Evolutionary conservation across 2,113 vertebrate species (phyloP).

Genomic region (Xenopus laevis): DNA sequence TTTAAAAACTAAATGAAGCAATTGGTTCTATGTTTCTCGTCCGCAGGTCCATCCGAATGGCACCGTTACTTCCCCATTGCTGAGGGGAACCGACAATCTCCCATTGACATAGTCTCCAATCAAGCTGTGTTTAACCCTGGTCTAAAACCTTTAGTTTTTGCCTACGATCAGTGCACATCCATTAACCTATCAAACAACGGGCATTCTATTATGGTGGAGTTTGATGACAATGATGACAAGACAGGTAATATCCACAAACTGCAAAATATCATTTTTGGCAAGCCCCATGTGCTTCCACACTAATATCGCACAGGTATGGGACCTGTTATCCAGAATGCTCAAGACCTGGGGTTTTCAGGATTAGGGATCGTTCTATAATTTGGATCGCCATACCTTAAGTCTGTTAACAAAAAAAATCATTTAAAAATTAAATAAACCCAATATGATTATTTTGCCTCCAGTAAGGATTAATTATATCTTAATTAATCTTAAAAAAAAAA

Average conservation of each 20-base stretch:
- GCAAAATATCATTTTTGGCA: background rate
- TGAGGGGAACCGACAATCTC: constrained; percentile 82
- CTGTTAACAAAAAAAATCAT: too few species aligned
- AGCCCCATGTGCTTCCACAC: too few species aligned
- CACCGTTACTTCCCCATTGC: constrained; percentile 83
- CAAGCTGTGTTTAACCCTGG: constrained; percentile 73
- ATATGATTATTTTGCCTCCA: too few species aligned
- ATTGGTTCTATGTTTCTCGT: constrained; percentile 5
- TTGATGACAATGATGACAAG: constrained; percentile 82
- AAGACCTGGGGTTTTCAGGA: too few species aligned
- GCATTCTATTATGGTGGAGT: constrained; percentile 89
- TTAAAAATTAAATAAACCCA: too few species aligned
- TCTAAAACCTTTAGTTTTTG: constrained; percentile 71
- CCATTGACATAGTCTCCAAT: constrained; percentile 82
- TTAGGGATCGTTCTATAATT: too few species aligned
- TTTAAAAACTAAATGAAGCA: too few species aligned
- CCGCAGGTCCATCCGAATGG: constrained; percentile 83
- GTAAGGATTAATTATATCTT: too few species aligned
- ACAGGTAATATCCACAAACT: constrained; percentile 67
- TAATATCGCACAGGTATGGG: too few species aligned
- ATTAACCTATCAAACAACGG: constrained; percentile 87
- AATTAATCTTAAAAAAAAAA: too few species aligned
- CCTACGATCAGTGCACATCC: constrained; percentile 81
- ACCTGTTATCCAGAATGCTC: too few species aligned
- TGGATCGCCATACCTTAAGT: too few species aligned